phyloP scores from a whole-genome alignment of 2,797 vertebrate genomes.

The Tangara arthus region DNA sequence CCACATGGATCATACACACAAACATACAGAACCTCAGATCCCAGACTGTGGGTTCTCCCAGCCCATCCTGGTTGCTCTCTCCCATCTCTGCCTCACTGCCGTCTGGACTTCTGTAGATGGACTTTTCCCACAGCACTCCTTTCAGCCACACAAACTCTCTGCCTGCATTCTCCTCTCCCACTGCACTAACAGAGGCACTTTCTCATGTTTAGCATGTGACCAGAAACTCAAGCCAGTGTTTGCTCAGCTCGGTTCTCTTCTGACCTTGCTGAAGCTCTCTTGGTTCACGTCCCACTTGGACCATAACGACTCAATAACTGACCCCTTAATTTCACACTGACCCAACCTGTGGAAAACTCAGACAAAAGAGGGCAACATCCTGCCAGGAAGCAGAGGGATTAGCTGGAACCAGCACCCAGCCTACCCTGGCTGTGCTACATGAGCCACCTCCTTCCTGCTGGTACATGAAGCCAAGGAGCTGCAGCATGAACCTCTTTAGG shows the following conservation, averaged over 20 bases:
- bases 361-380: not conserved
- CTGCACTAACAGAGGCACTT: not conserved
- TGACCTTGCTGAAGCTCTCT: not conserved
- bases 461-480: not conserved
- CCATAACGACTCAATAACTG: not conserved
- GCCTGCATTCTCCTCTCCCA: not conserved
- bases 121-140: not conserved
- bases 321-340: not conserved
- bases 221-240: not conserved
- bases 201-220: not conserved
- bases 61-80: not conserved
- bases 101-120: not conserved
- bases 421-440: not conserved
- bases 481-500: not conserved
- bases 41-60: not conserved
- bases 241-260: not conserved
- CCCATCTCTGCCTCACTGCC: not conserved
- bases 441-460: not conserved
- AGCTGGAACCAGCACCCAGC: not conserved
- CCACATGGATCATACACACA: not conserved
- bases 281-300: not conserved
- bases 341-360: not conserved
- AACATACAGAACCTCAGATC: not conserved
- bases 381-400: not conserved
- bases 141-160: not conserved